phyloP scores from a whole-genome alignment of 2,888 invertebrate genomes.

The Acleris cristana region DNA sequence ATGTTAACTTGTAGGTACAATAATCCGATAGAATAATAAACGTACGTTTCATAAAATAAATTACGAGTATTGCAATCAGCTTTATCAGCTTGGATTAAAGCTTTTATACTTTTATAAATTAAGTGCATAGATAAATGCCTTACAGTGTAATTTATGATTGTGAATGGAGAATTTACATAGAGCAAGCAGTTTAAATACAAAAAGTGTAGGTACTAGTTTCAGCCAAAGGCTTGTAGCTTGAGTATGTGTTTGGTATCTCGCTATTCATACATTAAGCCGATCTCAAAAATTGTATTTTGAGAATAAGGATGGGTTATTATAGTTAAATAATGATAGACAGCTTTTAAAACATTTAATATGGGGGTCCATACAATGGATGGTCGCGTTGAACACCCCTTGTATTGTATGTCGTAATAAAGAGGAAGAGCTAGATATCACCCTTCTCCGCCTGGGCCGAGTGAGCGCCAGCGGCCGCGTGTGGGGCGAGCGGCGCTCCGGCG shows the following conservation, averaged over 20 bases:
- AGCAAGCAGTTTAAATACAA: background rate
- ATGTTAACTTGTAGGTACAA: conserved; percentile 57
- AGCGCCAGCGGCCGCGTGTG: conserved; percentile 57
- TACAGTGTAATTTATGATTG: background rate
- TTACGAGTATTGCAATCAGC: conserved; percentile 14
- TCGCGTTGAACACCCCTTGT: conserved; percentile 65
- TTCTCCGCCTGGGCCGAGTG: conserved; percentile 67
- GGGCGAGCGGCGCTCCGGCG: conserved; percentile 53
- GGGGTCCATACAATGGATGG: conserved; percentile 25
- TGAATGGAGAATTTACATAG: background rate
- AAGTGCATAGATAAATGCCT: conserved; percentile 1
- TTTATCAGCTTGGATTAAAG: conserved; percentile 11
- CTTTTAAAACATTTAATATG: conserved; percentile 8
- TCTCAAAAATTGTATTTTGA: background rate
- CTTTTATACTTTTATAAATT: conserved; percentile 15
- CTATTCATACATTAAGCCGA: too few relatives aligned
- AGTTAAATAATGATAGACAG: background rate
- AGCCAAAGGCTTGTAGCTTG: too few relatives aligned
- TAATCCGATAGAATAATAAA: conserved; percentile 25
- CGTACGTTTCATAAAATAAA: conserved; percentile 18
- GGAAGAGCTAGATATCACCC: conserved; percentile 78
- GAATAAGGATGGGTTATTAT: background rate
- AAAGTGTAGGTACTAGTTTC: too few relatives aligned
- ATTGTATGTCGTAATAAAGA: conserved; percentile 53
- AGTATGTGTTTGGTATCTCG: too few relatives aligned